Evolutionary conservation across 2,113 vertebrate genomes (phyloP).

Genomic region (Lepisosteus oculatus): DNA sequence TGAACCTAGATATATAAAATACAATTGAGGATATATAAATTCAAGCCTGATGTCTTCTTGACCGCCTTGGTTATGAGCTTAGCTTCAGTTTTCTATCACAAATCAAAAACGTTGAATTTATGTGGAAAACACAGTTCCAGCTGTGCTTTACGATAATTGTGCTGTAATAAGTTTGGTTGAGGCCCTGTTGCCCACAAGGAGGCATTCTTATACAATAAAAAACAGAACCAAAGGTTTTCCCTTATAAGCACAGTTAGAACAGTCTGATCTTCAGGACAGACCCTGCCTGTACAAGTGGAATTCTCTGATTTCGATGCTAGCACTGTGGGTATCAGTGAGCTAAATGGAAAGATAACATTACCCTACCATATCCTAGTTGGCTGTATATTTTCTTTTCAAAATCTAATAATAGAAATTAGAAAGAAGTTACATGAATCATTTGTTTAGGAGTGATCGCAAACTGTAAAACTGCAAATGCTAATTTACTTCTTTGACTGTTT

Average conservation of each 20-base stretch:
- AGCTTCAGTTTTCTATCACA: too few relatives aligned
- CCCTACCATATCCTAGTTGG: constrained; percentile 15
- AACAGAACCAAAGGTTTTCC: neutral
- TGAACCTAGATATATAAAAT: too few relatives aligned
- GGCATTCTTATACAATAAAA: constrained; percentile 21
- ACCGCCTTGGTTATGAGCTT: too few relatives aligned
- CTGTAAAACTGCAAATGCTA: constrained; percentile 6
- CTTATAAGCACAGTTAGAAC: neutral
- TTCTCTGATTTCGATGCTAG: neutral
- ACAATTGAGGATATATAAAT: too few relatives aligned
- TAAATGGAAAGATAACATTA: constrained; percentile 26
- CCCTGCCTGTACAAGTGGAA: neutral
- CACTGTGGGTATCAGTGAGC: constrained; percentile 16
- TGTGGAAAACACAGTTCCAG: too few relatives aligned
- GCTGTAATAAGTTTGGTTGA: neutral
- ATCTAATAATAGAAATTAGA: constrained; percentile 30
- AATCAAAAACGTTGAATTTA: too few relatives aligned
- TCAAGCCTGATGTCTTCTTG: too few relatives aligned
- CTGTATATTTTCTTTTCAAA: constrained; percentile 33
- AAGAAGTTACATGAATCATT: constrained; percentile 30
- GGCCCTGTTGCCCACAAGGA: constrained; percentile 18
- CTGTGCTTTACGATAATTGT: neutral
- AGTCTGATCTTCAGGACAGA: neutral
- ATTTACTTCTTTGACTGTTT: constrained; percentile 1
- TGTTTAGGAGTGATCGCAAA: constrained; percentile 26